phyloP scores from a whole-genome alignment of 2,797 vertebrate genomes.

The Danio tinwini region DNA sequence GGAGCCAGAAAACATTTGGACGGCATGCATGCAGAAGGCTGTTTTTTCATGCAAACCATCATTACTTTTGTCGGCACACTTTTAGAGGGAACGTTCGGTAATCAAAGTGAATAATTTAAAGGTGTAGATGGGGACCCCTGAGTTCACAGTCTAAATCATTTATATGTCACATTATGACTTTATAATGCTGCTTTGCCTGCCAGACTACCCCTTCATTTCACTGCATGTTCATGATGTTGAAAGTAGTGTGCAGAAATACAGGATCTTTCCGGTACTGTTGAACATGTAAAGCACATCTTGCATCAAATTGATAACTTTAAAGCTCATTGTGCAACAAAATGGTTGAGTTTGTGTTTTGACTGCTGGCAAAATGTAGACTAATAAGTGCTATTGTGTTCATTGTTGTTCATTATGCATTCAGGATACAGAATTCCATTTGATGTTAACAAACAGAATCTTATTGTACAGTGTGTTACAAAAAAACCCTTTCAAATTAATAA shows the following conservation, averaged over 20 bases:
- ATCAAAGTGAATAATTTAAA: conserved; percentile 81
- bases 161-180: conserved; percentile 75
- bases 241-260: conserved; percentile 12
- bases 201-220: conserved; percentile 19
- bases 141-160: conserved; percentile 75
- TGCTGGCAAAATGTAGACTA: too few relatives aligned
- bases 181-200: conserved; percentile 65
- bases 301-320: neutral
- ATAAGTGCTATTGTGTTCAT: too few relatives aligned
- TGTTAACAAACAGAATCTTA: neutral
- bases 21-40: neutral
- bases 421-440: neutral
- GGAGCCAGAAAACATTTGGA: conserved; percentile 13
- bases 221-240: neutral
- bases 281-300: neutral
- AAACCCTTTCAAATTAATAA: neutral
- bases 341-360: neutral
- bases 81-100: conserved; percentile 71
- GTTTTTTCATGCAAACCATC: conserved; percentile 43
- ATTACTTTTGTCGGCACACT: conserved; percentile 44
- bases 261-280: neutral
- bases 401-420: neutral
- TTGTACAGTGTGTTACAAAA: neutral
- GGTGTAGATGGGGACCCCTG: conserved; percentile 60
- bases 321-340: neutral